Base-by-base conservation (phyloP, 2,888 invertebrate species). In the Acrobasis suavella region DNA sequence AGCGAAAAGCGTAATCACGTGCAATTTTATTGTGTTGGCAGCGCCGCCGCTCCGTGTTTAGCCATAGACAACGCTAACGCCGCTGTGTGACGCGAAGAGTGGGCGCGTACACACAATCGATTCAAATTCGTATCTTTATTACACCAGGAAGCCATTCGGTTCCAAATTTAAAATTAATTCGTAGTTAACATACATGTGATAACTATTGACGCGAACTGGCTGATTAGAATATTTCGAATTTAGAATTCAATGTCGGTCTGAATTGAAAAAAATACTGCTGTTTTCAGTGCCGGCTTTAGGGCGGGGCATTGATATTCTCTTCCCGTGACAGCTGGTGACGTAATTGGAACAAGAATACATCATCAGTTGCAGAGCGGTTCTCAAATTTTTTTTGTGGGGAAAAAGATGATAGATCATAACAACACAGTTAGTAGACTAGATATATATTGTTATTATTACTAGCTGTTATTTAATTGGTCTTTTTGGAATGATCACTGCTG, bases 1-100 rank as follows among this genome's bases (percentile, higher is more conserved):
- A 72, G 68, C 64, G 70, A 66, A 69, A 68, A 66, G 64, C 64
- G 58, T 61, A 6, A 69, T 59, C 59, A 58, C 67, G 70, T 73
- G 61, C 64, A 62, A 69, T 69, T 74, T 70, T 64, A 73, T 75
- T 74, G 70, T 70, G 64, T 73, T 72, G 60, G 60, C 62, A 54
- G 42, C 39, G 50, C 58, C 64, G 60, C 60, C 52, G 65, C 65
- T 64, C 52, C 63, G 64, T 55, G 52, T 64, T 66, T 66, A 58
- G 58, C 58, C 52, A 50, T 54, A 51, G 56, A 52, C 54, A 51
- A 32, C 58, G 38, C 12, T 39, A 46, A 56, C 16, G 14, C 15
- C 10, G 38, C 32, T 39, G 56, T 50, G 60, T 77, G 76, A 74
- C 75, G 73, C 74, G 72, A 61, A 64, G 22, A 51, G 70, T 64